Conservation (phyloP, 2,888 invertebrate genomes). For the Polyploca ridens region DNA sequence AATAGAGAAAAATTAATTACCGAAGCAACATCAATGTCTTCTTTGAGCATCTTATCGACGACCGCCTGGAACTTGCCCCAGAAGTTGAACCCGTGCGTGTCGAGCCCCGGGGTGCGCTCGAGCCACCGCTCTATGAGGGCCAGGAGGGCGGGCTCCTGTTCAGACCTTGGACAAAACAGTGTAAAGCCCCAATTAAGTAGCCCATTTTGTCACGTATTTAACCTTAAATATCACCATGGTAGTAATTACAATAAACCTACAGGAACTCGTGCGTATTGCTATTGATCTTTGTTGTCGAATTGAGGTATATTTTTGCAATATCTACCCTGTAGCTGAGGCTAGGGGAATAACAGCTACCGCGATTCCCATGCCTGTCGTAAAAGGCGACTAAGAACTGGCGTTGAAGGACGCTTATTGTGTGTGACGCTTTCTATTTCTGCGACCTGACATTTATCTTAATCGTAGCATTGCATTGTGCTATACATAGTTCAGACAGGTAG, state of each 20-base stretch:
- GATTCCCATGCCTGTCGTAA: too few relatives aligned
- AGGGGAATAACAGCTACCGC: too few relatives aligned
- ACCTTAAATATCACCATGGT: too few relatives aligned
- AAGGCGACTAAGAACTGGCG: too few relatives aligned
- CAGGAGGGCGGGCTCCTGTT: conserved; percentile 93
- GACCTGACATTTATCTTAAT: neutral
- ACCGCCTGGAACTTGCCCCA: conserved; percentile 95
- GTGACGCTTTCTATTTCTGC: neutral
- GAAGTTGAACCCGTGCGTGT: conserved; percentile 94
- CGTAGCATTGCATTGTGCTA: neutral
- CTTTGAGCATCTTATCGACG: conserved; percentile 88
- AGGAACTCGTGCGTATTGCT: too few relatives aligned
- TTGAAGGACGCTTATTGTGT: too few relatives aligned
- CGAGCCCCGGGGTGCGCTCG: conserved; percentile 96
- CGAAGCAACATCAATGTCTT: conserved; percentile 86
- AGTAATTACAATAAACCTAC: too few relatives aligned
- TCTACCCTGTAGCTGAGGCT: too few relatives aligned
- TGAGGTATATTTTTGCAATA: too few relatives aligned
- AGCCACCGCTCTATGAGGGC: conserved; percentile 96
- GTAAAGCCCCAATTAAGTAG: neutral
- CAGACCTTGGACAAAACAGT: conserved; percentile 83
- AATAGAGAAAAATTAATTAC: conserved; percentile 56
- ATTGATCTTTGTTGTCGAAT: too few relatives aligned
- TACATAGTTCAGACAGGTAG: neutral
- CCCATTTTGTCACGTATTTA: too few relatives aligned